These are phyloP conservation scores for Ariolimax columbianus DNA, from an alignment of 2,888 invertebrate species.

Conservation along the genomic window DNA sequence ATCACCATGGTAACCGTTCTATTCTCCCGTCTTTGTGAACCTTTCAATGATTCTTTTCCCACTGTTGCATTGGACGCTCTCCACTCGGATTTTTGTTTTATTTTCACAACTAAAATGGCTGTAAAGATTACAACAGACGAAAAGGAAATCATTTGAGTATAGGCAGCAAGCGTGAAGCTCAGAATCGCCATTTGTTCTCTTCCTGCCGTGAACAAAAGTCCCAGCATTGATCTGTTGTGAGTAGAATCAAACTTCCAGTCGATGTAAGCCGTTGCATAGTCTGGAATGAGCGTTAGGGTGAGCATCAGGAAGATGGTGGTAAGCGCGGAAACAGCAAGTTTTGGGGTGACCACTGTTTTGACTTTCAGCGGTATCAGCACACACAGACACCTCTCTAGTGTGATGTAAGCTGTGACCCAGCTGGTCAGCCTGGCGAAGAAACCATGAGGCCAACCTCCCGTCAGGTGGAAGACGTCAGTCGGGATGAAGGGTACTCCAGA, in stretches of 20 bases:
- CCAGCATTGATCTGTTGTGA: constrained; percentile 8
- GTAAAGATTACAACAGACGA: background rate
- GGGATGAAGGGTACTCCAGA: background rate
- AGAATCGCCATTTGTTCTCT: background rate
- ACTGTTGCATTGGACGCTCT: background rate
- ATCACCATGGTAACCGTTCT: constrained; percentile 6
- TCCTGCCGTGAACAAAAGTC: background rate
- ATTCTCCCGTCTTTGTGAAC: background rate
- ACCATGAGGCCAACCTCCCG: constrained; percentile 6
- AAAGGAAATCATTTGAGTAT: constrained; percentile 8
- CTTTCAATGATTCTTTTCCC: background rate
- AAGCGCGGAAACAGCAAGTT: background rate
- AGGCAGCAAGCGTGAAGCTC: constrained; percentile 8
- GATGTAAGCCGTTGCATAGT: constrained; percentile 14
- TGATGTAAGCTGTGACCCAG: constrained; percentile 14
- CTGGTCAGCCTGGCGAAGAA: background rate
- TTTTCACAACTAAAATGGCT: constrained; percentile 9
- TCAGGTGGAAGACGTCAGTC: constrained; percentile 4
- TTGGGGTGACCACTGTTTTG: background rate
- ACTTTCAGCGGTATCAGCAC: constrained; percentile 6
- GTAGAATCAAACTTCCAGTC: background rate
- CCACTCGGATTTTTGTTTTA: constrained; percentile 19
- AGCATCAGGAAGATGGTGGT: background rate
- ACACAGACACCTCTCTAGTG: constrained; percentile 6
- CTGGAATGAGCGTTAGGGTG: background rate